Evolutionary conservation across 2,888 invertebrate genomes (phyloP).

Genomic region (Ectemnius lituratus): DNA sequence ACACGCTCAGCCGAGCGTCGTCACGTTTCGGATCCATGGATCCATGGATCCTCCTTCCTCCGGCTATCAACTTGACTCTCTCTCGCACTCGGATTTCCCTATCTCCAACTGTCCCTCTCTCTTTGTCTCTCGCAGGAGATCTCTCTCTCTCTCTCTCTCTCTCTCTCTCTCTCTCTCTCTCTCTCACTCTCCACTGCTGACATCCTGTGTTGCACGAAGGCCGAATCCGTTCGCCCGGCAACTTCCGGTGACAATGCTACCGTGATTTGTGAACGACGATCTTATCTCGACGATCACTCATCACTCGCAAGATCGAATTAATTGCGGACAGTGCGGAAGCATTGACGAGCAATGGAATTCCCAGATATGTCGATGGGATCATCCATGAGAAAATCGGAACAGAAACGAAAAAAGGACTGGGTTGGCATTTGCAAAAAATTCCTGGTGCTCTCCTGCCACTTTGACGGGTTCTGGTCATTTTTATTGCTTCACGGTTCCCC

Average conservation of each 20-base stretch:
- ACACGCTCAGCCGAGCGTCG: conserved; percentile 75
- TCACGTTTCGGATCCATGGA: conserved; percentile 60
- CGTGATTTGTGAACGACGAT: conserved; percentile 2
- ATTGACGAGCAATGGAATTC: no score
- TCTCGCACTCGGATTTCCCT: conserved; percentile 8
- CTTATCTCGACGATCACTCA: neutral
- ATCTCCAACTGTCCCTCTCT: conserved; percentile 8
- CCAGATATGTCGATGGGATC: no score
- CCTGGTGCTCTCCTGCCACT: no score
- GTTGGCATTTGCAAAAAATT: no score
- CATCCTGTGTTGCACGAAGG: neutral
- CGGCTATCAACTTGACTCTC: conserved; percentile 18
- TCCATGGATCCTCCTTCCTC: conserved; percentile 62
- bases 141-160: conserved; percentile 23
- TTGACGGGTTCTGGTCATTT: conserved; percentile 26
- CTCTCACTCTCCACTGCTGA: neutral
- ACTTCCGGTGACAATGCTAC: neutral
- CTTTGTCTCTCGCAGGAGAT: neutral
- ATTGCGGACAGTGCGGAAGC: no score
- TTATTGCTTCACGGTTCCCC: conserved; percentile 41
- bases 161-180: conserved; percentile 10
- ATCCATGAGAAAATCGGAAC: no score
- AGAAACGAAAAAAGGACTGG: no score
- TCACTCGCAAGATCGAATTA: neutral
- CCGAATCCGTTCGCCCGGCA: conserved; percentile 5